phyloP scores from a whole-genome alignment of 2,888 invertebrate species.

The Cosmia pyralina region DNA sequence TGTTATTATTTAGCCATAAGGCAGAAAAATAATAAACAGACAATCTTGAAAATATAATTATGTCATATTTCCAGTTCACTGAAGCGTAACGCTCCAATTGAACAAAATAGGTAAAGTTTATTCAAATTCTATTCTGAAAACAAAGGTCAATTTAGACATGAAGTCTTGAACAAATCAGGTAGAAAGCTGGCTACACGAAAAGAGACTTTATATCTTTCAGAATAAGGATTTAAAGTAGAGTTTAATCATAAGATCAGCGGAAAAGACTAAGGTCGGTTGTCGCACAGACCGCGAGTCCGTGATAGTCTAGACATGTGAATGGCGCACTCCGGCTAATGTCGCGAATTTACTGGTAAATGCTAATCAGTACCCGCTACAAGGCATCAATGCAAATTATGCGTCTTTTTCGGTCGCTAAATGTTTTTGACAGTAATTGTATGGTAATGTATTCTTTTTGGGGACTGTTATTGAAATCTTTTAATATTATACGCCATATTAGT shows the following conservation, averaged over 20 bases:
- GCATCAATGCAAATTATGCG: slow-evolving; percentile 43
- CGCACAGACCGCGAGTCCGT: slow-evolving; percentile 56
- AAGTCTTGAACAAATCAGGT: slow-evolving; percentile 43
- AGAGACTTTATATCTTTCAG: slow-evolving; percentile 5
- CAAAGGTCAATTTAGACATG: slow-evolving; percentile 50
- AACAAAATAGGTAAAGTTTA: slow-evolving; percentile 40
- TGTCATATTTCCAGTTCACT: slow-evolving; percentile 51
- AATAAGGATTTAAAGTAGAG: slow-evolving; percentile 15
- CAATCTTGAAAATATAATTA: slow-evolving; percentile 26
- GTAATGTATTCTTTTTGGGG: slow-evolving; percentile 41
- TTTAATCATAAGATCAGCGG: slow-evolving; percentile 18
- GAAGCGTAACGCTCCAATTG: slow-evolving; percentile 39
- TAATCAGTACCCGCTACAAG: slow-evolving; percentile 41
- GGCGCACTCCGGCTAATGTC: slow-evolving; percentile 27
- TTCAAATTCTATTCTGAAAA: slow-evolving; percentile 47
- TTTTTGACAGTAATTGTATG: slow-evolving; percentile 51
- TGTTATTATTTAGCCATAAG: background rate
- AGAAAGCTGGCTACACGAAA: slow-evolving; percentile 19
- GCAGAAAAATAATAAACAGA: background rate
- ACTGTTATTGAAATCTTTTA: slow-evolving; percentile 36
- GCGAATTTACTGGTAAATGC: slow-evolving; percentile 23
- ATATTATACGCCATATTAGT: slow-evolving; percentile 26
- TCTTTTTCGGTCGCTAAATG: slow-evolving; percentile 28
- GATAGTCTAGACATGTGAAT: slow-evolving; percentile 52
- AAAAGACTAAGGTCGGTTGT: slow-evolving; percentile 48